Base-by-base conservation (phyloP, 2,113 vertebrate species). In the Podocnemis expansa region DNA sequence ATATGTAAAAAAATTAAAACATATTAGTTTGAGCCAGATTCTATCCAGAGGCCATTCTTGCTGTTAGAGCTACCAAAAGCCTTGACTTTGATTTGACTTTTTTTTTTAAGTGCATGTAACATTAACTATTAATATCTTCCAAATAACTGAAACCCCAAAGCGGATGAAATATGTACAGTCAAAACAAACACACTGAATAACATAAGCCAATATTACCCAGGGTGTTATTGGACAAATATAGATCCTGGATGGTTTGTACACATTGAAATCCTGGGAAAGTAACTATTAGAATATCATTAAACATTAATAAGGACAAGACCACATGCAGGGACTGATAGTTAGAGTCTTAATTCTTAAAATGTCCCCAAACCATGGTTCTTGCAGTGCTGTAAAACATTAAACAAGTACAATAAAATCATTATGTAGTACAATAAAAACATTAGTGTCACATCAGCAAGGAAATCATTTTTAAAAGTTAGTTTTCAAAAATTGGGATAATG, bases 51-150 rank as follows among this genome's bases (percentile, higher is more conserved):
- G 19, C 94, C 89, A 58, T 80, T 93, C 84, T 84, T 96, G 92
- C 87, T 95, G 85, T 10, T 52, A 19, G 60, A 79, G 52, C 87
- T 92, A 88, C 93, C 92, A 91, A 94, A 96, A 94, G 82, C 80
- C 78, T 96, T 93, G 94, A 67, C 94, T 87, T 82, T 87, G 91
- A 92, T 89, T 93, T 94, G 82, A 93, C 88, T 95, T 93, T 96
- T 93, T n/a, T 93, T 96, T 97, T 95, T 92, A 95, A 95, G 94
- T 88, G 80, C 94, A 86, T 80, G 22, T 78, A 54, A 45, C 56
- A 96, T 93, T 96, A 96, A 96, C 96, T 96, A 96, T 96, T 95
- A 97, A 96, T 96, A 94, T 52, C 93, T 80, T 92, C 96, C 91
- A 95, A 94, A 96, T 89, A 93, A 87, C 89, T 87, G 91, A 96